Conservation (phyloP, 2,888 invertebrate species). For the Operophtera brumata region DNA sequence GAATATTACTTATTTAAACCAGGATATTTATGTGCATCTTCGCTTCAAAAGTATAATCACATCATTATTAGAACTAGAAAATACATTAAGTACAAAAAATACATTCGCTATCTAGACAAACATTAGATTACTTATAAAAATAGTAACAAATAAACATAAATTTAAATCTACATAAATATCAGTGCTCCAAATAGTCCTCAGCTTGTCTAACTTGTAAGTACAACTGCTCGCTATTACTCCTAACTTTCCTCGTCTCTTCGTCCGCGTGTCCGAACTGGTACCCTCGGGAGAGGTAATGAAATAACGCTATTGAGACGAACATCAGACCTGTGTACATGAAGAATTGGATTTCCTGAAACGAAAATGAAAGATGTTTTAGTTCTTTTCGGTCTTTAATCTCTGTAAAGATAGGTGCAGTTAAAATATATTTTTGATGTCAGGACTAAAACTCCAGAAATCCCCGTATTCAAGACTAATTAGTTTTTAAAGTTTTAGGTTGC, state of each 20-base stretch:
- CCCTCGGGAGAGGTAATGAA: slow-evolving; percentile 73
- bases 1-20: too few relatives aligned
- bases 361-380: not conserved
- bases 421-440: not conserved
- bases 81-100: too few relatives aligned
- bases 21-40: too few relatives aligned
- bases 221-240: slow-evolving; percentile 54
- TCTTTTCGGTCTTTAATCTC: not conserved
- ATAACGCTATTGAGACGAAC: slow-evolving; percentile 85
- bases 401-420: not conserved
- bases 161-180: slow-evolving; percentile 2
- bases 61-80: too few relatives aligned
- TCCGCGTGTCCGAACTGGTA: slow-evolving; percentile 45
- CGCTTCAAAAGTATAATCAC: too few relatives aligned
- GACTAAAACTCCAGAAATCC: too few relatives aligned
- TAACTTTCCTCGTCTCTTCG: slow-evolving; percentile 24
- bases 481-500: too few relatives aligned
- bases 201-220: slow-evolving; percentile 57
- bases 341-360: slow-evolving; percentile 86
- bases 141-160: not conserved
- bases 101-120: too few relatives aligned
- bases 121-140: not conserved
- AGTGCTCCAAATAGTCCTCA: slow-evolving; percentile 54
- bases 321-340: slow-evolving; percentile 90
- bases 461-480: too few relatives aligned